phyloP scores from a whole-genome alignment of 2,888 invertebrate genomes.

The Acleris sparsana region DNA sequence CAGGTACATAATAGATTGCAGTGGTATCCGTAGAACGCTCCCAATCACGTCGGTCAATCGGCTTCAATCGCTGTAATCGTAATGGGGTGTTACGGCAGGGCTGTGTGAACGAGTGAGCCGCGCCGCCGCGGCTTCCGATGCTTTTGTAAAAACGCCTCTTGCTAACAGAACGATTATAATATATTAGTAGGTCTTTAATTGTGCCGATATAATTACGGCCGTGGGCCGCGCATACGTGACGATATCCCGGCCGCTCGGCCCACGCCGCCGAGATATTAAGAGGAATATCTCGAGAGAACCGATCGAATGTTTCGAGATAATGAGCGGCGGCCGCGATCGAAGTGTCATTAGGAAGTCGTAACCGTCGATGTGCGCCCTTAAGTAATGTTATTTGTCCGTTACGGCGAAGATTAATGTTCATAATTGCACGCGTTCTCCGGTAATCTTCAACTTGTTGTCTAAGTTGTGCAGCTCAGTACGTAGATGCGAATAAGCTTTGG shows the following conservation, averaged over 20 bases:
- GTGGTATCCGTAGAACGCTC: conserved; percentile 55
- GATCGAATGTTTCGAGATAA: conserved; percentile 81
- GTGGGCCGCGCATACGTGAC: conserved; percentile 77
- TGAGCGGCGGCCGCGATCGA: conserved; percentile 78
- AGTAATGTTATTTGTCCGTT: conserved; percentile 70
- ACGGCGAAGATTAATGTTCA: conserved; percentile 71
- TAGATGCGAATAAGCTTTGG: conserved; percentile 12
- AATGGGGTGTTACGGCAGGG: conserved; percentile 62
- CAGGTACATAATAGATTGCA: conserved; percentile 45
- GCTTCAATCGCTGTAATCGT: conserved; percentile 49
- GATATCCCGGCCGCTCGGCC: conserved; percentile 74
- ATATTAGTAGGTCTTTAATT: conserved; percentile 82
- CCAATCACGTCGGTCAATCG: conserved; percentile 61
- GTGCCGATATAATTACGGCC: conserved; percentile 80
- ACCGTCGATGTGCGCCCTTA: conserved; percentile 72
- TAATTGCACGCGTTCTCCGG: conserved; percentile 59
- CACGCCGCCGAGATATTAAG: conserved; percentile 76
- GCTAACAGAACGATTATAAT: conserved; percentile 82
- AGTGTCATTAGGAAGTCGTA: conserved; percentile 83
- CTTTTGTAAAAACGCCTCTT: conserved; percentile 76
- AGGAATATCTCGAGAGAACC: conserved; percentile 76
- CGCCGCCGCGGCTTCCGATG: conserved; percentile 61
- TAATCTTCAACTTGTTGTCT: conserved; percentile 43
- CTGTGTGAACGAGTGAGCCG: conserved; percentile 63
- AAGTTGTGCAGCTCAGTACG: conserved; percentile 23